These are phyloP conservation scores for Acleris emargana DNA, from an alignment of 2,888 invertebrate species.

Conservation along the genomic window DNA sequence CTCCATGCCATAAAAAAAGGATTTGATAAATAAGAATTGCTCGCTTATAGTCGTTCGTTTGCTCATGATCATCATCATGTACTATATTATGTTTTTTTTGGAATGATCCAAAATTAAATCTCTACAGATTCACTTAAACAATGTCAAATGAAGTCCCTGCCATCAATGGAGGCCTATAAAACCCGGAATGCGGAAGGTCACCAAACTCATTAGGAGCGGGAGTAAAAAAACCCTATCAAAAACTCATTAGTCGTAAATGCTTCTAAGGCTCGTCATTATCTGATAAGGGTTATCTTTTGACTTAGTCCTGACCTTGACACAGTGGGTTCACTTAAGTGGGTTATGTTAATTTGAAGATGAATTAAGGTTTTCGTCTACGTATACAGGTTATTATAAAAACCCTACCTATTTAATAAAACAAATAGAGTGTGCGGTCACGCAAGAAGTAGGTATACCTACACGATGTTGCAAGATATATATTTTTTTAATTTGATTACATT, in stretches of 20 bases:
- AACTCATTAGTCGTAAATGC: conserved; percentile 34
- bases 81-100: too few species aligned
- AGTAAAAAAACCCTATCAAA: conserved; percentile 39
- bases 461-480: too few species aligned
- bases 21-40: too few species aligned
- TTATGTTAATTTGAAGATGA: conserved; percentile 17
- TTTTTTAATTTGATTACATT: too few species aligned
- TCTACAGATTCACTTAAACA: not conserved
- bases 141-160: not conserved
- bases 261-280: conserved; percentile 18
- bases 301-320: conserved; percentile 24
- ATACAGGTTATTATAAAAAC: not conserved
- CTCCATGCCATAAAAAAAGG: too few species aligned
- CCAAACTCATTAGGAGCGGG: conserved; percentile 14
- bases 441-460: too few species aligned
- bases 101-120: too few species aligned
- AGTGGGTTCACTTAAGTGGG: conserved; percentile 18
- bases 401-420: too few species aligned
- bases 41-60: too few species aligned
- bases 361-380: not conserved
- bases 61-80: too few species aligned
- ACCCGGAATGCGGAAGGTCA: conserved; percentile 38
- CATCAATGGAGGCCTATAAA: conserved; percentile 30
- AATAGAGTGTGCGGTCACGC: too few species aligned
- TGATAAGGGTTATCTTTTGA: conserved; percentile 30